These are phyloP conservation scores for Bimastos eiseni DNA, from an alignment of 2,888 invertebrate species.

Conservation along the genomic window DNA sequence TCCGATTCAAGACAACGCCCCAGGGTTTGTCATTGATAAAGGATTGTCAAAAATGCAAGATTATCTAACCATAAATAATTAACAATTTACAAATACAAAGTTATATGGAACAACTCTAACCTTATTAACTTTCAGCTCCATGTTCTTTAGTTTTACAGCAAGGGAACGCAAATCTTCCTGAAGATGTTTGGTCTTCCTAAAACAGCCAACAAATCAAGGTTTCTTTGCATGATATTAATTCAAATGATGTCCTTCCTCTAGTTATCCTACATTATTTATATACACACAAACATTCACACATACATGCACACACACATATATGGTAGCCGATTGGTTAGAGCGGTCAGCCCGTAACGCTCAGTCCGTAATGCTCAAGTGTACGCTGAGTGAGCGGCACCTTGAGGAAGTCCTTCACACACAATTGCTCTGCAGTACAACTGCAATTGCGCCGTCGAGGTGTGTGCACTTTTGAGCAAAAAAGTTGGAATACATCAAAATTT, in stretches of 20 bases:
- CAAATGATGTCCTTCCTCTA: not conserved
- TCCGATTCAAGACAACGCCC: not conserved
- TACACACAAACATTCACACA: too few species aligned
- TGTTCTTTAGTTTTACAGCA: constrained; percentile 29
- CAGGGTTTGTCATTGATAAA: not conserved
- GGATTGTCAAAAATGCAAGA: not conserved
- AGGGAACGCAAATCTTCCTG: constrained; percentile 33
- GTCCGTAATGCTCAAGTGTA: too few species aligned
- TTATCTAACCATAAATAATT: not conserved
- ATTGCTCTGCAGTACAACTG: too few species aligned
- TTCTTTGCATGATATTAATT: not conserved
- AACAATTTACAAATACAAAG: too few species aligned
- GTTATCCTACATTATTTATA: not conserved
- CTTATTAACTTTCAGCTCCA: constrained; percentile 33
- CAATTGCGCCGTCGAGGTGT: too few species aligned
- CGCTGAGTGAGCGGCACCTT: too few species aligned
- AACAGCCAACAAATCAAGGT: not conserved
- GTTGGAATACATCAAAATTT: too few species aligned
- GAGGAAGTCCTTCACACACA: too few species aligned
- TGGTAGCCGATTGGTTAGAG: too few species aligned
- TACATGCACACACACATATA: too few species aligned
- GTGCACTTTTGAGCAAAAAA: too few species aligned
- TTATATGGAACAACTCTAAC: constrained; percentile 2
- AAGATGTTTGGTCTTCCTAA: constrained; percentile 32
- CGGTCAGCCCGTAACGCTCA: too few species aligned